Base-by-base conservation (phyloP, 2,797 vertebrate species). In the Cyclopterus lumpus region DNA sequence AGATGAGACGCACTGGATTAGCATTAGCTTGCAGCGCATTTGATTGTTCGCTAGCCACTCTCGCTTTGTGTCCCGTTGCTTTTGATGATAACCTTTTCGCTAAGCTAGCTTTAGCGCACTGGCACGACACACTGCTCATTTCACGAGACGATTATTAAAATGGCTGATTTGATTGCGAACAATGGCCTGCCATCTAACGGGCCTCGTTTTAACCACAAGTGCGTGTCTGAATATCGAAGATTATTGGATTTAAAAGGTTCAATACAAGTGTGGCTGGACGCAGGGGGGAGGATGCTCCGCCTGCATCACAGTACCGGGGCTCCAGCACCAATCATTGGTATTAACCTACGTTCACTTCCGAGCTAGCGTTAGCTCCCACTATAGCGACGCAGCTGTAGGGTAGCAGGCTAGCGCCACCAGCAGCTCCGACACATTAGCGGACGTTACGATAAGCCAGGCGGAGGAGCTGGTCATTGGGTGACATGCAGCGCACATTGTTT, bases 151-250 rank as follows among this genome's bases (percentile, higher is more conserved):
- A 72, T 82, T 75, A 90, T 87, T 88, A 91, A 93, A 91, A 93
- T 89, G 89, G 87, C 83, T 90, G 88, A 90, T 90, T 88, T 69
- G 46, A 75, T 51, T 59, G 75, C 83, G 68, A 84, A 90, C 86
- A 91, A 86, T 42, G 68, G 75, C 67, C 40, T 66, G 22, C 42
- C 53, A 9, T 18, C 20, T 46, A 20, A 0, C 5, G 6, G 48
- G 38, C 51, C 42, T 44, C 24, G 0, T 10, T 0, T 32, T 14
- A 2, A 24, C 0, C 1, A 10, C 2, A 0, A 1, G 0, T 11
- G 2, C 9, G 12, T 6, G 2, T 6, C 6, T 3, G 14, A 1
- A 16, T 24, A 20, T 8, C 15, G 6, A 6, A 4, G 1, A 24
- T 55, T 12, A 36, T 8, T 42, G 8, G 6, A 1, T 68, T 18